These are phyloP conservation scores for Paraescarpia echinospica DNA, from an alignment of 1,140 invertebrate species.

Conservation along the genomic window DNA sequence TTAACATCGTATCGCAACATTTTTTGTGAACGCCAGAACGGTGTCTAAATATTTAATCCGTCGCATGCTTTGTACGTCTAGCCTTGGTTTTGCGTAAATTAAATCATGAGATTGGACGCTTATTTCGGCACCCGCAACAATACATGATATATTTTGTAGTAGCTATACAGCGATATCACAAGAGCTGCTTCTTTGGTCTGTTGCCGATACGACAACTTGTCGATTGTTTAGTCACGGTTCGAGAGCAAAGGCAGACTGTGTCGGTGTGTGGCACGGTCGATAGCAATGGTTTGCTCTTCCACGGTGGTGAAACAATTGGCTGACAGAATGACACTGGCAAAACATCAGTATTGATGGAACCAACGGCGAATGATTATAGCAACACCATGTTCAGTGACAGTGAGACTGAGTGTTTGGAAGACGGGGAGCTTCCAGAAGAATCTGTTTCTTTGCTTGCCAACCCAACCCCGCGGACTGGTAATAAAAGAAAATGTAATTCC, in stretches of 20 bases:
- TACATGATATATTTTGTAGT: not conserved
- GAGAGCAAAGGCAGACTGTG: not conserved
- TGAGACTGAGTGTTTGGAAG: not conserved
- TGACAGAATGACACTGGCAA: not conserved
- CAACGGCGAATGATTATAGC: not conserved
- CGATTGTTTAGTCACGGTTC: not conserved
- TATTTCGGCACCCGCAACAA: not conserved
- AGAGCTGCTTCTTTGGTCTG: not conserved
- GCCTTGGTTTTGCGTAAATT: not conserved
- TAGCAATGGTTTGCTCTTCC: not conserved
- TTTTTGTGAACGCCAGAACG: not conserved
- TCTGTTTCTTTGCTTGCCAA: not conserved
- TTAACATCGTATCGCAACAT: not conserved
- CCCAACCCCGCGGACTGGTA: not conserved
- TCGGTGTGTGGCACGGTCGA: not conserved
- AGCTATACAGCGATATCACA: not conserved
- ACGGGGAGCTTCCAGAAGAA: not conserved
- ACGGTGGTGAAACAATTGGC: constrained; percentile 3
- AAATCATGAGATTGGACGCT: not conserved
- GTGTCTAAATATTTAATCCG: not conserved
- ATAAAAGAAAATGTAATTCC: not conserved
- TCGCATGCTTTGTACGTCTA: not conserved
- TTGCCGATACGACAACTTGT: not conserved
- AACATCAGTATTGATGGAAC: constrained; percentile 5
- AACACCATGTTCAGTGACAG: not conserved